phyloP scores from a whole-genome alignment of 2,888 invertebrate species.

The Cryptocephalus moraei region DNA sequence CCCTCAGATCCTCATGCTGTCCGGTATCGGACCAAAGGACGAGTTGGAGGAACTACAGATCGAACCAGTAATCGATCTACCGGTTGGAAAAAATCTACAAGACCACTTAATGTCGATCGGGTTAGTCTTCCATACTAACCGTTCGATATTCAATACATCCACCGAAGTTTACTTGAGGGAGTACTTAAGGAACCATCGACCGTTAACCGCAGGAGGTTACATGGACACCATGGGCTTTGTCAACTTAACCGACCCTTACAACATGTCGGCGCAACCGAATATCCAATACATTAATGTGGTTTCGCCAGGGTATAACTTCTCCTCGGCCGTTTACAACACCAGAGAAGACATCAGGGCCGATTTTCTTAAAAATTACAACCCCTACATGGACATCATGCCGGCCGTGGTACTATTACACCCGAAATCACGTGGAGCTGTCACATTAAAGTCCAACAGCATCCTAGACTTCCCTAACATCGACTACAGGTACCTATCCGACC shows the following conservation, averaged over 20 bases:
- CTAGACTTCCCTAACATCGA: conserved; percentile 22
- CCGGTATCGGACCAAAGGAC: conserved; percentile 36
- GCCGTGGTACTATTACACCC: conserved; percentile 15
- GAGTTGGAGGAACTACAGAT: background rate
- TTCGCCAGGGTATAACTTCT: background rate
- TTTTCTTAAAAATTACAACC: background rate
- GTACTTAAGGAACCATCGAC: conserved; percentile 2
- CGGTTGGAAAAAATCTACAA: background rate
- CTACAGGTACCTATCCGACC: conserved; percentile 11
- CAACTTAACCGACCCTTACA: conserved; percentile 2
- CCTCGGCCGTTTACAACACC: background rate
- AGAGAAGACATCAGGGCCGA: no score
- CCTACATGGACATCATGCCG: background rate
- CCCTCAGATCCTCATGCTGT: conserved; percentile 70
- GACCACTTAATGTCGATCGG: background rate
- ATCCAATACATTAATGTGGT: conserved; percentile 4
- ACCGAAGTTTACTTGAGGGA: background rate
- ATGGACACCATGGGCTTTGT: conserved; percentile 1
- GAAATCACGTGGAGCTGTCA: conserved; percentile 19
- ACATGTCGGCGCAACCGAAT: conserved; percentile 1
- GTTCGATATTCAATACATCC: conserved; percentile 4
- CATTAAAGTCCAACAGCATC: conserved; percentile 19
- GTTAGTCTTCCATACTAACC: conserved; percentile 5
- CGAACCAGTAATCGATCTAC: background rate
- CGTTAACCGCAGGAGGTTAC: conserved; percentile 1